These are phyloP conservation scores for Polydrusus tereticollis DNA, from an alignment of 2,888 invertebrate genomes.

Conservation along the genomic window DNA sequence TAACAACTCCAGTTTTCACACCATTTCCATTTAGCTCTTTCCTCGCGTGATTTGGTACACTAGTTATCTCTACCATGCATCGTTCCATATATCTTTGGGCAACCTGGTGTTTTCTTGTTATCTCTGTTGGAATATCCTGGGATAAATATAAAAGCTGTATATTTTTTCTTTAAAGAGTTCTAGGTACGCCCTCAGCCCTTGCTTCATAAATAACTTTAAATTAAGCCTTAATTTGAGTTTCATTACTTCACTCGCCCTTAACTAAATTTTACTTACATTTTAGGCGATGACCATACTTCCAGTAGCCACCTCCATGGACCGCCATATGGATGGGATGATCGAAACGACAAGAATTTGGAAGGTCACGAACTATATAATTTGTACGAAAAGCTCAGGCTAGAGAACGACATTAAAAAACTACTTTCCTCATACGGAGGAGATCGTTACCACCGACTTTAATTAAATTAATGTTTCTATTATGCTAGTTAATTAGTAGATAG, in stretches of 20 bases:
- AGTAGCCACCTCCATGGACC: slow-evolving; percentile 18
- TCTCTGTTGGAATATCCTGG: too few species aligned
- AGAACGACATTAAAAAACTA: slow-evolving; percentile 22
- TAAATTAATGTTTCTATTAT: neutral
- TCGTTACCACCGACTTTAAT: neutral
- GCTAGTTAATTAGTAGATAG: neutral
- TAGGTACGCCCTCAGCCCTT: too few species aligned
- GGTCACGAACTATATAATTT: slow-evolving; percentile 43
- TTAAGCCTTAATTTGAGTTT: too few species aligned
- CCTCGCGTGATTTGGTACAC: too few species aligned
- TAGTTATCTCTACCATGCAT: too few species aligned
- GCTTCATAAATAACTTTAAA: too few species aligned
- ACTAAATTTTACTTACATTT: slow-evolving; percentile 2
- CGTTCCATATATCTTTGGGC: too few species aligned
- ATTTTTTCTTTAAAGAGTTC: too few species aligned
- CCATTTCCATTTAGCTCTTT: too few species aligned
- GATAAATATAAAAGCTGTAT: too few species aligned
- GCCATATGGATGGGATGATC: slow-evolving; percentile 44
- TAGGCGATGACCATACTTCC: slow-evolving; percentile 31
- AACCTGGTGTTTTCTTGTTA: too few species aligned
- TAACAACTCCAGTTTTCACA: too few species aligned
- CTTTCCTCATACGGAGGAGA: neutral
- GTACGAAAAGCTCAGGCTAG: slow-evolving; percentile 41
- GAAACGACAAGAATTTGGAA: slow-evolving; percentile 27
- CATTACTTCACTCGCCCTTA: neutral